Conservation (phyloP, 2,797 vertebrate genomes). For the Oryzias dopingdopingensis region DNA sequence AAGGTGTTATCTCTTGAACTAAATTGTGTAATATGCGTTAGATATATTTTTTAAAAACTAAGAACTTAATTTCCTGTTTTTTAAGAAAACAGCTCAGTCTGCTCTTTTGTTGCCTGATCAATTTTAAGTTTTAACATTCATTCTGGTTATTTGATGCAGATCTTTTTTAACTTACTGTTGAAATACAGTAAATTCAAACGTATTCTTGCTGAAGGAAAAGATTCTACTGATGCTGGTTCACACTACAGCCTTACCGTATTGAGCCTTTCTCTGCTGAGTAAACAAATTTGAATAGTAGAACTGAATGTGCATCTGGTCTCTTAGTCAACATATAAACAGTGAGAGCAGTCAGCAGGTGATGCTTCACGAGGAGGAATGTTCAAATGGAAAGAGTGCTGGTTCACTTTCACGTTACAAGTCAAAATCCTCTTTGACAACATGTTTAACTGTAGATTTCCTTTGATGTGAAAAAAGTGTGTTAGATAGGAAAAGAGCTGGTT, state of each 20-base stretch:
- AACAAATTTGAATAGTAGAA: not conserved
- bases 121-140: slow-evolving; percentile 1
- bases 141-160: not conserved
- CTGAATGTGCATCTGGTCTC: not conserved
- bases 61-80: too few relatives aligned
- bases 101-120: too few relatives aligned
- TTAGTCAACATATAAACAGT: not conserved
- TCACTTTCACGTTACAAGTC: not conserved
- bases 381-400: not conserved
- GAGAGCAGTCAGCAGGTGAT: not conserved
- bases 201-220: not conserved
- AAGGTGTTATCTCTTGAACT: too few relatives aligned
- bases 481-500: too few relatives aligned
- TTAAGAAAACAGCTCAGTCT: not conserved
- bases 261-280: slow-evolving; percentile 13
- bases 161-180: not conserved
- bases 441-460: too few relatives aligned
- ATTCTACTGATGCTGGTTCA: slow-evolving; percentile 6
- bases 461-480: too few relatives aligned
- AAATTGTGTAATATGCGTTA: too few relatives aligned
- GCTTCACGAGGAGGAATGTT: not conserved
- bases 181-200: not conserved
- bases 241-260: slow-evolving; percentile 6
- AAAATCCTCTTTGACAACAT: not conserved
- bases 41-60: too few relatives aligned